phyloP scores from a whole-genome alignment of 2,888 invertebrate species.

The Syrphus vitripennis region DNA sequence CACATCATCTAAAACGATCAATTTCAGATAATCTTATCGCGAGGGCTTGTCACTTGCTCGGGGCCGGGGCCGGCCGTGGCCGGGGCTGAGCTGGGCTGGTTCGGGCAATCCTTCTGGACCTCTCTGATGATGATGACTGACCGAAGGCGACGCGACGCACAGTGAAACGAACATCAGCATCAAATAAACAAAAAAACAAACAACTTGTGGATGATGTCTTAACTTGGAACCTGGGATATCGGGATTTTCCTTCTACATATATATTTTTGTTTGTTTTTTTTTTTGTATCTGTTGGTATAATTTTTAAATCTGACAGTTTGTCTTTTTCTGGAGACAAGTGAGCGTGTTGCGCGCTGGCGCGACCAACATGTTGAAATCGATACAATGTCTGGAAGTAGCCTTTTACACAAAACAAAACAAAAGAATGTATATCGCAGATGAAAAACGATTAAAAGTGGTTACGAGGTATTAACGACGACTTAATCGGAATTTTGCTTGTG shows the following conservation, averaged over 20 bases:
- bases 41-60: conserved; percentile 64
- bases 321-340: conserved; percentile 63
- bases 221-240: conserved; percentile 52
- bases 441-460: conserved; percentile 70
- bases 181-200: background rate
- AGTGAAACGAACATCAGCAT: background rate
- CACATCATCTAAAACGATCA: conserved; percentile 72
- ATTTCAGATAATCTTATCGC: conserved; percentile 71
- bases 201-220: conserved; percentile 57
- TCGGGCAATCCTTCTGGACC: conserved; percentile 24
- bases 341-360: conserved; percentile 64
- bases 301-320: conserved; percentile 70
- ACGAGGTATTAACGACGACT: conserved; percentile 70
- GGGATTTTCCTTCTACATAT: conserved; percentile 39
- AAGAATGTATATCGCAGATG: conserved; percentile 63
- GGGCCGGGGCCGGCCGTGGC: background rate
- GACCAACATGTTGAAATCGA: conserved; percentile 70
- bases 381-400: conserved; percentile 69
- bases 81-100: conserved; percentile 28
- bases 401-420: conserved; percentile 46
- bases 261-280: conserved; percentile 15
- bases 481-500: conserved; percentile 71
- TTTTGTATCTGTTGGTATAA: conserved; percentile 18
- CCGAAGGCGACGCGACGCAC: conserved; percentile 8
- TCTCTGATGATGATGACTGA: background rate